Percentiles rank a stretch among this genome's conserved stretches.
Evolutionary conservation across 2,888 invertebrate genomes (phyloP).

Genomic region (Calameuta idolon): DNA sequence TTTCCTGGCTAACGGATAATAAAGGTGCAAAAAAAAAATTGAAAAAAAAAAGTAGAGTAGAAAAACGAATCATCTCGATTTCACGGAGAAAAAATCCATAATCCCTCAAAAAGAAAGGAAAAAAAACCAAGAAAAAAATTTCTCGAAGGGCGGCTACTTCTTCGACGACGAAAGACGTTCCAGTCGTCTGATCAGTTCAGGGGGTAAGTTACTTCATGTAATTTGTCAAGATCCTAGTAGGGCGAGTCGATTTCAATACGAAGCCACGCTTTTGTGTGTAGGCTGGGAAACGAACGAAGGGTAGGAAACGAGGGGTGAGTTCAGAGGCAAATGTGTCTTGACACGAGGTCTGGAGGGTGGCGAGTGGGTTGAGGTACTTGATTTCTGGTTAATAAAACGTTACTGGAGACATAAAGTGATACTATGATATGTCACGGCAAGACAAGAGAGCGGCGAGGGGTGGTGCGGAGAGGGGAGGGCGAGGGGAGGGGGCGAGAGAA

Average conservation of each 20-base stretch:
- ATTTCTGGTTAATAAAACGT: slow-evolving; percentile 59
- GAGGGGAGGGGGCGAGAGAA: slow-evolving; percentile 13
- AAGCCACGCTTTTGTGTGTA: not conserved
- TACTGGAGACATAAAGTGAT: slow-evolving; percentile 54
- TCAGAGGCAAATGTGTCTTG: not conserved
- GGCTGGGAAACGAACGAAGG: not conserved
- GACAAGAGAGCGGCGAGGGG: slow-evolving; percentile 4
- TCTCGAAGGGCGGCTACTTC: not conserved
- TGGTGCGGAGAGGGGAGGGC: not conserved
- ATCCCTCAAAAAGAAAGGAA: not conserved
- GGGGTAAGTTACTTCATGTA: not conserved
- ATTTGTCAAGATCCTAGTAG: not conserved
- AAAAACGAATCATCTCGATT: not conserved
- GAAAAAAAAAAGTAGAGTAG: not conserved
- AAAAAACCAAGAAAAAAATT: not conserved
- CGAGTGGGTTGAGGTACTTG: slow-evolving; percentile 33
- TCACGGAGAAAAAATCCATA: not conserved
- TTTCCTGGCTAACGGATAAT: not conserved
- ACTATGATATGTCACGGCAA: slow-evolving; percentile 49
- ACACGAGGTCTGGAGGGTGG: not conserved
- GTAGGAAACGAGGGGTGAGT: not conserved
- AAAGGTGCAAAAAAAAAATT: not conserved
- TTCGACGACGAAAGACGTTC: not conserved
- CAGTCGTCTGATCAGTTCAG: not conserved
- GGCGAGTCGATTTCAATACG: not conserved